Conservation (phyloP, 2,888 invertebrate genomes). For the Calameuta idolon region DNA sequence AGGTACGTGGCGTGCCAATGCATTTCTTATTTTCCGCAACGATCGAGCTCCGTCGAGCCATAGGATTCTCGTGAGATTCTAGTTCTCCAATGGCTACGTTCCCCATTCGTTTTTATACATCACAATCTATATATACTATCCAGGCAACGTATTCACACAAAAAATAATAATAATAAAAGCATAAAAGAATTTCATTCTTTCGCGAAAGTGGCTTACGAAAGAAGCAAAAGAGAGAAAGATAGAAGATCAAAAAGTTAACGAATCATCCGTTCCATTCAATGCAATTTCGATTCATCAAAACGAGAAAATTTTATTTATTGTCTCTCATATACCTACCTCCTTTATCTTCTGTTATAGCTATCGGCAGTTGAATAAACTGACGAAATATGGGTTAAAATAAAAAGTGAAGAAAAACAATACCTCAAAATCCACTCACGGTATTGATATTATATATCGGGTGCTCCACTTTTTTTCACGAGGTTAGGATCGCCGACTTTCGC, state of each 20-base stretch:
- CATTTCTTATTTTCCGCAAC: conserved; percentile 5
- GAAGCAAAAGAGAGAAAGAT: background rate
- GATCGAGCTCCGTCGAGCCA: background rate
- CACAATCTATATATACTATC: background rate
- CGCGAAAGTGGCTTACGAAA: background rate
- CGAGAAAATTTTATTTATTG: background rate
- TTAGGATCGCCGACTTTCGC: background rate
- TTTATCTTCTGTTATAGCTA: background rate
- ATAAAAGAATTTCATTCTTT: background rate
- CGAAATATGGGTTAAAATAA: background rate
- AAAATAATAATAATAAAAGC: background rate
- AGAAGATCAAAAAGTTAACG: background rate
- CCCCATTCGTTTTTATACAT: background rate
- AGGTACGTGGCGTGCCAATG: conserved; percentile 3
- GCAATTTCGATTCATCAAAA: background rate
- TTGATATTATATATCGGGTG: background rate
- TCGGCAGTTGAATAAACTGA: background rate
- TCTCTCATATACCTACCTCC: background rate
- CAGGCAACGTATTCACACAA: background rate
- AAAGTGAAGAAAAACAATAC: background rate
- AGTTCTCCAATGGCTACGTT: background rate
- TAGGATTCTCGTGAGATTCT: background rate
- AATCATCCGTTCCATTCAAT: background rate
- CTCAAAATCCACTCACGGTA: background rate
- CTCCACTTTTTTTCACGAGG: background rate